Conservation (phyloP, 2,113 vertebrate species). For the Leuciscus idus region DNA sequence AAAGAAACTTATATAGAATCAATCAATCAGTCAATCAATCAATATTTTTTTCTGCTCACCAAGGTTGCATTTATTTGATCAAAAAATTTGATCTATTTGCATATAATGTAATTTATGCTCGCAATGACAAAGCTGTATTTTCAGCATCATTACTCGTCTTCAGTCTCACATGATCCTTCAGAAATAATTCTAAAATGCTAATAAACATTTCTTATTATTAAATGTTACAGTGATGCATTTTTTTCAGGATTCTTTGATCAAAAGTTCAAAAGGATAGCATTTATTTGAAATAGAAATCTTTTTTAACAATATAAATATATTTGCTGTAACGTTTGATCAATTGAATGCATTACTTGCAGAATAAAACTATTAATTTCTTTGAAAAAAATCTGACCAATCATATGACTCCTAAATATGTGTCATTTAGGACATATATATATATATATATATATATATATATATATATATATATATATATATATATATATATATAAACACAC, state of each 20-base stretch:
- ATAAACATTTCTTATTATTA: background rate
- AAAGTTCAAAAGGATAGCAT: background rate
- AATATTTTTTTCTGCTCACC: too few species aligned
- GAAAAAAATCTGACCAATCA: background rate
- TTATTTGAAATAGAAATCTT: background rate
- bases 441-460: too few species aligned
- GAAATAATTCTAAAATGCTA: background rate
- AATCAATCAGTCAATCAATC: too few species aligned
- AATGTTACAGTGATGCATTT: too few species aligned
- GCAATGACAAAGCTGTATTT: background rate
- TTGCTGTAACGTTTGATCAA: background rate
- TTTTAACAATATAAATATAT: background rate
- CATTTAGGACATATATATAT: too few species aligned
- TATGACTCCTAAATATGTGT: too few species aligned
- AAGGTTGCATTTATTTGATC: background rate
- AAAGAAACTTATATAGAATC: background rate
- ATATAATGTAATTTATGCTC: background rate
- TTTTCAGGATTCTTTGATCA: background rate
- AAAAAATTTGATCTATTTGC: too few species aligned
- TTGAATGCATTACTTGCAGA: background rate
- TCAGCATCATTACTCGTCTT: background rate
- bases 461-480: too few species aligned
- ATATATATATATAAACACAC: too few species aligned
- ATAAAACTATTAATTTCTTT: background rate
- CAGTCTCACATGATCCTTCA: background rate